Evolutionary conservation across 2,888 invertebrate genomes (phyloP).

Genomic region (Hypena proboscidalis): DNA sequence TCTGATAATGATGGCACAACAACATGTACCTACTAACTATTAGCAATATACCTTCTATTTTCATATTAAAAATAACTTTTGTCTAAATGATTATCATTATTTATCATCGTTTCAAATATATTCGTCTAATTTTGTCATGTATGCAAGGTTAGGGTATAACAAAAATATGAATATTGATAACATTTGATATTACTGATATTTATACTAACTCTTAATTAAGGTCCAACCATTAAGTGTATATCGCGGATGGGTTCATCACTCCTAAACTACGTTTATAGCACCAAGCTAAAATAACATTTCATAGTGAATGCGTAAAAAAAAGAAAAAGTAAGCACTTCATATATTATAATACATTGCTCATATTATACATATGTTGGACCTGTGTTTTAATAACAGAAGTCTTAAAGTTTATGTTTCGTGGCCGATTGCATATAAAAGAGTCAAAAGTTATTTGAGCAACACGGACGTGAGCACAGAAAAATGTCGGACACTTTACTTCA

Average conservation of each 20-base stretch:
- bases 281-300: constrained; percentile 45
- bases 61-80: background rate
- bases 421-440: constrained; percentile 1
- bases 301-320: constrained; percentile 24
- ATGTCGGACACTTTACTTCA: background rate
- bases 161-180: constrained; percentile 19
- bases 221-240: constrained; percentile 28
- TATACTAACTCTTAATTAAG: constrained; percentile 16
- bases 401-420: too few relatives aligned
- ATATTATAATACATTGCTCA: too few relatives aligned
- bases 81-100: background rate
- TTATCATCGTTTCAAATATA: constrained; percentile 2
- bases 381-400: too few relatives aligned
- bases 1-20: constrained; percentile 33
- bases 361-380: too few relatives aligned
- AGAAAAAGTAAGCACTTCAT: constrained; percentile 19
- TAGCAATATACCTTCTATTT: constrained; percentile 7
- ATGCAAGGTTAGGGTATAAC: constrained; percentile 6
- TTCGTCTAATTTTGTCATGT: constrained; percentile 19
- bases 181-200: constrained; percentile 12
- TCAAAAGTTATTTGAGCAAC: constrained; percentile 31
- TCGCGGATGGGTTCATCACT: constrained; percentile 33
- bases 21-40: constrained; percentile 25
- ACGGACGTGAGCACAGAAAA: constrained; percentile 22
- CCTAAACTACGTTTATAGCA: constrained; percentile 46